Evolutionary conservation across 2,797 vertebrate species (phyloP).

Genomic region (Pangasius krempfi): DNA sequence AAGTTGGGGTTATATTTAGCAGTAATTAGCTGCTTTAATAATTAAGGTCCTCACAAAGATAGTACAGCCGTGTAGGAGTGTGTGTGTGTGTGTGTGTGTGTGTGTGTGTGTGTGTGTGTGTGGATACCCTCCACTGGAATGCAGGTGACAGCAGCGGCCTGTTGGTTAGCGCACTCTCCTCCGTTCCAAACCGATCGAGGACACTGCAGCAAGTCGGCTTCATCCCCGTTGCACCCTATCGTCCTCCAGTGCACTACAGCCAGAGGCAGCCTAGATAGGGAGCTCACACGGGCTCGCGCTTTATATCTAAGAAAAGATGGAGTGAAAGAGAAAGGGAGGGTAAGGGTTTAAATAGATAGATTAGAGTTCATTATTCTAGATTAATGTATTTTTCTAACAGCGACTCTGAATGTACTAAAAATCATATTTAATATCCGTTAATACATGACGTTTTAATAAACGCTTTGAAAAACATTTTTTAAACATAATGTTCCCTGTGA

Average conservation of each 20-base stretch:
- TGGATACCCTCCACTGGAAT: constrained; percentile 72
- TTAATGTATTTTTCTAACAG: not conserved
- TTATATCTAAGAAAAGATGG: constrained; percentile 73
- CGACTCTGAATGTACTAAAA: not conserved
- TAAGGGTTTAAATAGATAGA: not conserved
- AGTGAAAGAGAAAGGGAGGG: constrained; percentile 35
- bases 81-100: constrained; percentile 28
- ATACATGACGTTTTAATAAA: not conserved
- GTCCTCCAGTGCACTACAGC: constrained; percentile 82
- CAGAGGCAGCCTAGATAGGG: constrained; percentile 72
- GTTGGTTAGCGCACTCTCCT: constrained; percentile 74
- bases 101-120: not conserved
- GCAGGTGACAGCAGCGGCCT: constrained; percentile 84
- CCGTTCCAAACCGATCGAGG: constrained; percentile 81
- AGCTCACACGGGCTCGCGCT: constrained; percentile 76
- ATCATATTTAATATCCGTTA: not conserved
- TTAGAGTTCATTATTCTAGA: not conserved
- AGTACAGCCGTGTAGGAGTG: not conserved
- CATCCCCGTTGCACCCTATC: constrained; percentile 84
- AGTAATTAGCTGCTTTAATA: not conserved
- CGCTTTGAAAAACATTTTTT: no score
- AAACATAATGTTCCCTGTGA: not conserved
- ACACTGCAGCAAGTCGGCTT: constrained; percentile 84
- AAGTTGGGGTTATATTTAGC: not conserved
- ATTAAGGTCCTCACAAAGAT: not conserved